Conservation (phyloP, 92 coral and sea anemone species). For the Porites evermanni region DNA sequence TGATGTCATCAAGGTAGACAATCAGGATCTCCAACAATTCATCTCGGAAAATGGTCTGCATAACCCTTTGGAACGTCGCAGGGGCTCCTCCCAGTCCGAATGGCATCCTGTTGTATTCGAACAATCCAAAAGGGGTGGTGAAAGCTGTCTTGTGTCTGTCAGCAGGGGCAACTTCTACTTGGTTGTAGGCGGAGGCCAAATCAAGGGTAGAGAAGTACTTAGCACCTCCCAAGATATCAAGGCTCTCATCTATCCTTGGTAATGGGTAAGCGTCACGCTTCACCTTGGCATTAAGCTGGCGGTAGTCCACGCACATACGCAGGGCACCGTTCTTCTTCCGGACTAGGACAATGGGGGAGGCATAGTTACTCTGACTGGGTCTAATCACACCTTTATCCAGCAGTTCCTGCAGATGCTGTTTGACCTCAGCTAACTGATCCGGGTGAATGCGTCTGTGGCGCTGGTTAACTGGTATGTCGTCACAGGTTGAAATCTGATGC, state of each 20-base stretch:
- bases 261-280: constrained; percentile 26
- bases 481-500: no score
- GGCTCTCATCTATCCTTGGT: constrained; percentile 36
- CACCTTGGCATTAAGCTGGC: constrained; percentile 17
- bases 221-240: constrained; percentile 35
- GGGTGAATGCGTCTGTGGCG: not conserved
- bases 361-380: constrained; percentile 40
- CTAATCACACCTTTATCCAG: constrained; percentile 54
- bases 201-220: constrained; percentile 21
- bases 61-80: constrained; percentile 51
- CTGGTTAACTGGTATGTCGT: not conserved
- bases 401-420: constrained; percentile 63
- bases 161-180: constrained; percentile 51
- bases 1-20: constrained; percentile 64
- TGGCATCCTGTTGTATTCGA: constrained; percentile 61
- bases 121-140: constrained; percentile 58
- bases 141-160: constrained; percentile 59
- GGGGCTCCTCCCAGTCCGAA: constrained; percentile 58
- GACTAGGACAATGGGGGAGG: not conserved
- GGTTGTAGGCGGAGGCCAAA: constrained; percentile 43
- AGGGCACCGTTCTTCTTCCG: constrained; percentile 46
- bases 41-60: constrained; percentile 49
- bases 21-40: constrained; percentile 49
- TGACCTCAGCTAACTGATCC: constrained; percentile 51
- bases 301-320: constrained; percentile 46